Evolutionary conservation across 2,888 invertebrate species (phyloP), one percentile per base, ranked within the genome.

Genomic region (Darwinula stevensoni): DNA sequence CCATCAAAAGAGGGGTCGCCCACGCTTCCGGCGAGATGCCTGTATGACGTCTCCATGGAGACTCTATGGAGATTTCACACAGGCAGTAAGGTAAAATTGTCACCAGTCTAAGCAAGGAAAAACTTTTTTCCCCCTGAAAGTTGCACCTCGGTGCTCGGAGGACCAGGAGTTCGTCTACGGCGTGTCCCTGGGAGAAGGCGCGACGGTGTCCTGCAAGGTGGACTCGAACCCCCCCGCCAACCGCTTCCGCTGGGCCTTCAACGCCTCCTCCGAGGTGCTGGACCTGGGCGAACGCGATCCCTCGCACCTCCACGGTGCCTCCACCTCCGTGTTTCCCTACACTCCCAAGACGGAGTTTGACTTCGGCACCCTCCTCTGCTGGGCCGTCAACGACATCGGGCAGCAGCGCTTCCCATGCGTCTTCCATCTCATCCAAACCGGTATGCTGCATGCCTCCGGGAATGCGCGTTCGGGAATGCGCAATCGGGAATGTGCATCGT

Each of bases 171-270:
- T 35, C 31, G 67, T 78, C 47, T 75, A 80, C 43, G 82, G 82
- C 13, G 82, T 80, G 38, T 78, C 78, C 38, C 62, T 75, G 34
- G 73, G 73, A 5, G 28, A 28, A 13, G 14, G 13, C 5, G 28
- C 14, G 11, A 6, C n/a, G 11, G 14, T 28, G 5, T 9, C 12
- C 5, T 28, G 28, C 28, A 6, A 28, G 14, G 28, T 28, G 28
- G 28, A 28, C n/a, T 11, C 28, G 28, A 5, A 13, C 6, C 28
- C 28, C 5, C 9, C 9, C 6, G 12, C 14, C 9, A 6, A 13
- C 9, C 13, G 9, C 28, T 28, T 28, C 28, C n/a, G 28, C 12
- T 28, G 28, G 28, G 28, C 14, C 5, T 28, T 28, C 28, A 28
- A 28, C 14, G 13, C 5, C n/a, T 28, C 28, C 14, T n/a, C 28